These are phyloP conservation scores for Venturia canescens DNA, from an alignment of 1,140 invertebrate species.

Conservation along the genomic window DNA sequence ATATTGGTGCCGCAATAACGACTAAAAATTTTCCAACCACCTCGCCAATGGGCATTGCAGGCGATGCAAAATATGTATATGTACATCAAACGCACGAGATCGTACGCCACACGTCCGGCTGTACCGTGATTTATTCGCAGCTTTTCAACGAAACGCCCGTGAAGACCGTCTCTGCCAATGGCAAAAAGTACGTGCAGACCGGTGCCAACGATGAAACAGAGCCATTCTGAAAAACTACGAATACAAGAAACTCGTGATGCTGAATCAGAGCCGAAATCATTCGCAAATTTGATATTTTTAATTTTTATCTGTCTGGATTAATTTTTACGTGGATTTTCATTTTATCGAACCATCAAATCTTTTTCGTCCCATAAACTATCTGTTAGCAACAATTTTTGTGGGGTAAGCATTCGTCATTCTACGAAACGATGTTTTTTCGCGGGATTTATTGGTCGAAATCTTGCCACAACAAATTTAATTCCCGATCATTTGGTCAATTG, in stretches of 20 bases:
- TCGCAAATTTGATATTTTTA: no score
- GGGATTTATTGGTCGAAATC: no score
- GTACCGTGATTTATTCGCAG: slow-evolving; percentile 9
- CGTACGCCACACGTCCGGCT: slow-evolving; percentile 46
- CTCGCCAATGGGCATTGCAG: slow-evolving; percentile 81
- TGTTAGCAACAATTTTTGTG: no score
- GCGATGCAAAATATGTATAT: slow-evolving; percentile 79
- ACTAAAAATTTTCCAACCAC: slow-evolving; percentile 79
- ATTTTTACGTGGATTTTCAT: no score
- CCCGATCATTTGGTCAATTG: no score
- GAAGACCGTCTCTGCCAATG: slow-evolving; percentile 67
- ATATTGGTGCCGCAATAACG: slow-evolving; percentile 64
- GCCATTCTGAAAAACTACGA: slow-evolving; percentile 73
- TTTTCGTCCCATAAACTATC: no score
- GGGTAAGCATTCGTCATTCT: no score
- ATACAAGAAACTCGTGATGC: slow-evolving; percentile 34
- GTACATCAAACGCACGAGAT: slow-evolving; percentile 75
- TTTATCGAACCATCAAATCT: no score
- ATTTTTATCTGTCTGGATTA: no score
- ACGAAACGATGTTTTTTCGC: no score
- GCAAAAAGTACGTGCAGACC: slow-evolving; percentile 75
- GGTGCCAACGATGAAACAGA: slow-evolving; percentile 75
- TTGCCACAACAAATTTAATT: no score
- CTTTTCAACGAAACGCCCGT: slow-evolving; percentile 52
- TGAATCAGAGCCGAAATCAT: no score